These are phyloP conservation scores for Scaptomyza reducta DNA, from an alignment of 2,888 invertebrate species.

Conservation along the genomic window DNA sequence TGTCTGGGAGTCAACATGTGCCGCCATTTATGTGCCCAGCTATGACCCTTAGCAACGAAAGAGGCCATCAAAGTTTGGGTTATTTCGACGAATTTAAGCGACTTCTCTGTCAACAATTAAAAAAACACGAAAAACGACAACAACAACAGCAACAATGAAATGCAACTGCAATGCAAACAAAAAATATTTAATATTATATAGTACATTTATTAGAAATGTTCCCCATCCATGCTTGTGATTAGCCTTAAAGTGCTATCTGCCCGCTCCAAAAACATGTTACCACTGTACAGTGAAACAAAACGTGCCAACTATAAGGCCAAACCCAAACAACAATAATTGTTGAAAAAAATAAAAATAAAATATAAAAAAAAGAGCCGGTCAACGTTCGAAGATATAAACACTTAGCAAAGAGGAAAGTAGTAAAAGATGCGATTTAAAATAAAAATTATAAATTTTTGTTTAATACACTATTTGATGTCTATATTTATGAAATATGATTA, in stretches of 20 bases:
- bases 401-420: neutral
- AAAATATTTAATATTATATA: neutral
- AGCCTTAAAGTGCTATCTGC: conserved; percentile 21
- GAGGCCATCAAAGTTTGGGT: neutral
- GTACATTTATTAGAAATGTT: conserved; percentile 4
- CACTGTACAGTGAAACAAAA: conserved; percentile 56
- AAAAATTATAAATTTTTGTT: conserved; percentile 22
- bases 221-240: conserved; percentile 41
- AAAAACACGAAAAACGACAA: neutral
- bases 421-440: conserved; percentile 21
- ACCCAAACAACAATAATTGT: conserved; percentile 27
- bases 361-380: conserved; percentile 24
- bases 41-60: conserved; percentile 37
- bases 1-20: conserved; percentile 90
- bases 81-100: conserved; percentile 19
- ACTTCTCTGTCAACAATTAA: neutral
- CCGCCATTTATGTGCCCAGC: conserved; percentile 88
- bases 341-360: neutral
- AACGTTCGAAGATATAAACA: conserved; percentile 52
- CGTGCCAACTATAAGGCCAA: conserved; percentile 62
- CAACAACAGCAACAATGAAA: neutral
- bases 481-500: neutral
- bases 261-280: conserved; percentile 12
- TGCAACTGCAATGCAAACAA: neutral
- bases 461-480: conserved; percentile 15